Percentiles rank a stretch among this genome's conserved stretches.
Conservation (phyloP, 2,888 invertebrate species). For the Dynastes grantii region DNA sequence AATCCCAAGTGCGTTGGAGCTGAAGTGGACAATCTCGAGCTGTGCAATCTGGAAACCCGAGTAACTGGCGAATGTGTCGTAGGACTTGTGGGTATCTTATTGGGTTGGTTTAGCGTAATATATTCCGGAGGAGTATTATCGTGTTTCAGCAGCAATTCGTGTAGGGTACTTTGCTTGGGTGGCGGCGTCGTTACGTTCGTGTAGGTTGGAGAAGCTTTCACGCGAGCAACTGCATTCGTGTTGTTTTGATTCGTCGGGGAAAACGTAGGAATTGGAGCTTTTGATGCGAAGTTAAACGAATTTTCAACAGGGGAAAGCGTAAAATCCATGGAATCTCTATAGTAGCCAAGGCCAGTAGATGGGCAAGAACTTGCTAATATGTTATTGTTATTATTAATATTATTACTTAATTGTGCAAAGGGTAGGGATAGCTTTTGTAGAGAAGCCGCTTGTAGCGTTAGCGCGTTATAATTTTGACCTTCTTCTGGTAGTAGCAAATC, state of each 20-base stretch:
- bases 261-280: conserved; percentile 71
- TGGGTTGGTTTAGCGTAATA: conserved; percentile 77
- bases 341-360: conserved; percentile 62
- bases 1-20: conserved; percentile 89
- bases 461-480: conserved; percentile 65
- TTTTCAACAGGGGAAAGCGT: conserved; percentile 49
- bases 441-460: conserved; percentile 29
- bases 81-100: conserved; percentile 73
- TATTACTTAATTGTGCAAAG: conserved; percentile 38
- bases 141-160: conserved; percentile 81
- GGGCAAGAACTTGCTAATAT: conserved; percentile 62
- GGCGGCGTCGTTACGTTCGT: conserved; percentile 61
- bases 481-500: conserved; percentile 85
- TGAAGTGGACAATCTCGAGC: conserved; percentile 86
- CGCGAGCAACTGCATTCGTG: conserved; percentile 72
- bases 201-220: conserved; percentile 65
- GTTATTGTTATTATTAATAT: conserved; percentile 49
- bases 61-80: conserved; percentile 51
- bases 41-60: conserved; percentile 55
- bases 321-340: conserved; percentile 54
- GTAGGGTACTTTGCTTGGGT: conserved; percentile 72
- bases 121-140: conserved; percentile 74
- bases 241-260: conserved; percentile 79
- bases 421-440: conserved; percentile 43
- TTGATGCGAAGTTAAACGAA: conserved; percentile 65